Base-by-base conservation (phyloP, 1,140 invertebrate species). In the Maniola jurtina region DNA sequence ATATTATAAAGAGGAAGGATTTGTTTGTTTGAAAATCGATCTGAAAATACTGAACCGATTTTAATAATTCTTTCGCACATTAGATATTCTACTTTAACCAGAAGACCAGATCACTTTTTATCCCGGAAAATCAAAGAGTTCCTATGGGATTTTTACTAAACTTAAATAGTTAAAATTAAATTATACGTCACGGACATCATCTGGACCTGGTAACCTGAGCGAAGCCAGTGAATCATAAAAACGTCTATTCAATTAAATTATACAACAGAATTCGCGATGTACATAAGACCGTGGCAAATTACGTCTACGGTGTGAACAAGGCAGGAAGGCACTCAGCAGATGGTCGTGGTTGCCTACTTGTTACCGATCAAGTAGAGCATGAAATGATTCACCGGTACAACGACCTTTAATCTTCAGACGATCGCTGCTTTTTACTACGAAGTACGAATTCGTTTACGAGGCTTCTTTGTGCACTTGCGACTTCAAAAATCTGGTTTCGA, bases 351-450 rank as follows among this genome's bases (percentile, higher is more conserved):
- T 25, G 11, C 56, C 16, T 59, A n/a, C 6, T 56, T 60, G 60
- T 57, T 55, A 50, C 54, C 16, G 56, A 45, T 11, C 66, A 81
- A 87, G 72, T 87, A 74, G 84, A 86, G 77, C 78, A 68, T 78
- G 60, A 77, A 79, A 70, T 84, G 84, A 87, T 58, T 87, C 81
- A 84, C 64, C 65, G 69, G 80, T 79, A 83, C 83, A 81, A 75
- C 82, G 82, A 87, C 75, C 77, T 70, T 66, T 70, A 80, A 80
- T 79, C 73, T 79, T 36, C 13, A 45, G 61, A 15, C 34, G 48
- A 56, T 66, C 55, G 35, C 50, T 35, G 33, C 61, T 67, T 68
- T 60, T 73, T 57, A 66, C 16, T 61, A 14, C 42, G 38, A 65
- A 71, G 47, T 61, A 14, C 42, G 47, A 65, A 71, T 55, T 48